A percentile compares a stretch with the other conserved stretches of the same genome.
These are phyloP conservation scores for Sylvilagus floridanus DNA, from an alignment of 2,797 vertebrate genomes.

Conservation along the genomic window DNA sequence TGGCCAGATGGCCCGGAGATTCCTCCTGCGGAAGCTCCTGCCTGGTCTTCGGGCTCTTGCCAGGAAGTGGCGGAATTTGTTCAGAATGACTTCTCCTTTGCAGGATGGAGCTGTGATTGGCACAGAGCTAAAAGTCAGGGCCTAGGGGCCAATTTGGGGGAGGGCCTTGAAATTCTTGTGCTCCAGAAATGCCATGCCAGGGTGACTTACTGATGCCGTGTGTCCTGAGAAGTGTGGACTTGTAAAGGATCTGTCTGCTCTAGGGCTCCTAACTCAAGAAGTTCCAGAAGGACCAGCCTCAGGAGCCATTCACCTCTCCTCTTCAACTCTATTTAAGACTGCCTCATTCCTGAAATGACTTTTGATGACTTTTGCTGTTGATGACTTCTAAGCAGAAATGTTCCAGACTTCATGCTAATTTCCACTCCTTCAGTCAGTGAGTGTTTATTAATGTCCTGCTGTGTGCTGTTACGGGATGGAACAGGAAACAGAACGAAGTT, in stretches of 20 bases:
- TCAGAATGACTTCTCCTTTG: background rate
- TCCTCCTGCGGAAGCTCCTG: background rate
- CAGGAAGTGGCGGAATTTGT: conserved; percentile 17
- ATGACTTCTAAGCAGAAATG: background rate
- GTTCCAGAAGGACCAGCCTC: background rate
- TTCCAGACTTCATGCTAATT: background rate
- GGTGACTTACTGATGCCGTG: background rate
- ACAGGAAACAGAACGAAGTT: background rate
- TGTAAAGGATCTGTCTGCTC: background rate
- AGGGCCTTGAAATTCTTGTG: background rate
- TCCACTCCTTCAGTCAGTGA: background rate
- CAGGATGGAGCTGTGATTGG: background rate
- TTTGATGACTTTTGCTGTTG: background rate
- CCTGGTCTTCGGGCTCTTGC: background rate
- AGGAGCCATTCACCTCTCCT: background rate
- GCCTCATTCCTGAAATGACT: background rate
- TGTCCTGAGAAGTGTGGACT: background rate
- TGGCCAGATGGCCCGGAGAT: conserved; percentile 3
- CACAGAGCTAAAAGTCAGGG: background rate
- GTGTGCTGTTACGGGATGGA: background rate
- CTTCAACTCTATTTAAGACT: background rate
- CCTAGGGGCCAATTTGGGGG: background rate
- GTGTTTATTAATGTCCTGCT: background rate
- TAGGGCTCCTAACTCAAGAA: background rate
- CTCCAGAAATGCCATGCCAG: background rate